phyloP scores from a whole-genome alignment of 2,797 vertebrate species.

The Pitangus sulphuratus region DNA sequence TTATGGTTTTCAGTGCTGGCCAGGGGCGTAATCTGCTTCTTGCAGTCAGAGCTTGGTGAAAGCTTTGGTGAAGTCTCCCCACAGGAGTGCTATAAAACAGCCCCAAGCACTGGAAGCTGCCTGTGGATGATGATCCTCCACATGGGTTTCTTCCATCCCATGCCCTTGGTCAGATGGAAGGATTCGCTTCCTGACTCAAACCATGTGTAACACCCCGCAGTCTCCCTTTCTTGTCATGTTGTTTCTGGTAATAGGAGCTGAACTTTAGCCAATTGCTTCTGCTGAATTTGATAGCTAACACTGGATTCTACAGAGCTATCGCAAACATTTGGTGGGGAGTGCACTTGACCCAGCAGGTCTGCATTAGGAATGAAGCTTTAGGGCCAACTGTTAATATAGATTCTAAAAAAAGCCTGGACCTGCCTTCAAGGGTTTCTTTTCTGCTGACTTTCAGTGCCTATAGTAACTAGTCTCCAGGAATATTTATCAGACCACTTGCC shows the following conservation, averaged over 20 bases:
- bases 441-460: neutral
- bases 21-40: neutral
- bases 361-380: neutral
- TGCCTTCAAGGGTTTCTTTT: neutral
- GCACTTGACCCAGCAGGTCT: neutral
- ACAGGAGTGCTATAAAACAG: neutral
- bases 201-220: fast-evolving
- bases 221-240: neutral
- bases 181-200: neutral
- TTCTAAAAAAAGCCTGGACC: neutral
- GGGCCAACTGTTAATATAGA: neutral
- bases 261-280: neutral
- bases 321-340: neutral
- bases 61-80: neutral
- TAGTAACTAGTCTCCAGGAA: neutral
- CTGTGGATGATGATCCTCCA: neutral
- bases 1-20: neutral
- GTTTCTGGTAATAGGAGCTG: neutral
- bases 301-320: neutral
- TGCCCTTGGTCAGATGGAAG: neutral
- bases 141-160: neutral
- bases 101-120: neutral
- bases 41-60: neutral
- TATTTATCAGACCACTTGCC: conserved; percentile 8
- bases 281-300: neutral